Base-by-base conservation (phyloP, 2,113 vertebrate genomes). In the Corapipo altera region DNA sequence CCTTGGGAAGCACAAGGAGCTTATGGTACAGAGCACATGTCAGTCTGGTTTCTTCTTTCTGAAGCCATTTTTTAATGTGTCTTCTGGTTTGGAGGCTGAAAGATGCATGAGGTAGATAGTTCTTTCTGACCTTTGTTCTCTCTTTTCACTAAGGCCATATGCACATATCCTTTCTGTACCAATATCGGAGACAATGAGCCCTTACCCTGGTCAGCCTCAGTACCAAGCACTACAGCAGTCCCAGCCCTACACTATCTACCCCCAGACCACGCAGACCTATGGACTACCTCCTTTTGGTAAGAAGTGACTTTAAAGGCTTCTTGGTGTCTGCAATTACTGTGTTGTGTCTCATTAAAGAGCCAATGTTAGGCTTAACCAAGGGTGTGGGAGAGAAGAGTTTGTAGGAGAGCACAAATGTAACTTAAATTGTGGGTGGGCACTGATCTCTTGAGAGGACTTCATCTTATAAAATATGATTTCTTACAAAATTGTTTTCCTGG, bases 221-320 rank as follows among this genome's bases (percentile, higher is more conserved):
- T 99, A 99, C 95, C 98, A 98, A 96, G 96, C 99, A 27, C 98
- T 99, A 66, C 98, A 98, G 91, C 99, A 99, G 95, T 98, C 99
- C 94, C 98, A 99, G 39, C 97, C 98, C 76, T 99, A 99, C 92
- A 98, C 98, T 33, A 94, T 99, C 96, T 99, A 99, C 95, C 98
- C 99, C 73, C 99, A 99, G 96, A 98, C 98, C 26, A 98, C 98
- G 72, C 99, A 99, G 97, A 98, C 98, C 24, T 99, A 99, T 0
- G 99, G 99, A 98, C 99, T 99, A 98, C 99, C 99, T 95, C 99
- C 99, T 91, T 99, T 99, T 4, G 99, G 99, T 99, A 98, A 98
- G 99, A 61, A 75, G 37, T 28, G 33, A 77, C 72, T 90, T 41
- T 57, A 79, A 78, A 88, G 57, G 10, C 48, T 92, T 83, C 64